Percentiles rank a stretch among this genome's conserved stretches.
These are phyloP conservation scores for Zapus hudsonius DNA, from an alignment of 2,113 vertebrate species.

Conservation along the genomic window DNA sequence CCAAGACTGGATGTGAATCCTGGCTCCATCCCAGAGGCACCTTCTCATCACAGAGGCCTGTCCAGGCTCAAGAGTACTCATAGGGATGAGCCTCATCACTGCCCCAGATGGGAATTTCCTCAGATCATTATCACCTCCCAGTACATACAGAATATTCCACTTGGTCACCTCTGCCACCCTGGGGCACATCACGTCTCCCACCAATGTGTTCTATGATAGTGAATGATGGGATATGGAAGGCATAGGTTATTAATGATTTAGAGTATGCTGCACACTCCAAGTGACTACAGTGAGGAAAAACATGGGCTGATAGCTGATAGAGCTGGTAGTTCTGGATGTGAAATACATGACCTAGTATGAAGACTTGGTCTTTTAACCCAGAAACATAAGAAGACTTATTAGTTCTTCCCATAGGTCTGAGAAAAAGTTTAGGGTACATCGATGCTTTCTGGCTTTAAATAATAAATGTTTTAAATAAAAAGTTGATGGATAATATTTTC, in stretches of 20 bases:
- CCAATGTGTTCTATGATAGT: not conserved
- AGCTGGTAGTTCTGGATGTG: not conserved
- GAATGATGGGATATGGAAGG: not conserved
- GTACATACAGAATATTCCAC: conserved; percentile 46
- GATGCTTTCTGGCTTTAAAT: not conserved
- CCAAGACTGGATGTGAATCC: not conserved
- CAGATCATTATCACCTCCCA: conserved; percentile 50
- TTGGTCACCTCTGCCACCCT: conserved; percentile 20
- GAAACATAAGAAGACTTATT: not conserved
- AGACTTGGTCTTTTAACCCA: not conserved
- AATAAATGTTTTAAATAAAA: conserved; percentile 33
- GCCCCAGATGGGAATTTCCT: conserved; percentile 18
- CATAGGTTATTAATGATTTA: not conserved
- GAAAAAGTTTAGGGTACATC: not conserved
- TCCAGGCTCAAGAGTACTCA: conserved; percentile 40
- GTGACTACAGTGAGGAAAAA: not conserved
- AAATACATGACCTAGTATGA: not conserved
- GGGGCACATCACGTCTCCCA: conserved; percentile 13
- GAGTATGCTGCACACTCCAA: not conserved
- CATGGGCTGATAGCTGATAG: too few relatives aligned
- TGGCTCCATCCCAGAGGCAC: not conserved
- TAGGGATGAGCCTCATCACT: conserved; percentile 15
- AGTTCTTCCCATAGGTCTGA: not conserved
- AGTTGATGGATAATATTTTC: not conserved
- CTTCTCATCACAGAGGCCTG: not conserved